Conservation (phyloP, 2,888 invertebrate species). For the Palloptera scutellata region DNA sequence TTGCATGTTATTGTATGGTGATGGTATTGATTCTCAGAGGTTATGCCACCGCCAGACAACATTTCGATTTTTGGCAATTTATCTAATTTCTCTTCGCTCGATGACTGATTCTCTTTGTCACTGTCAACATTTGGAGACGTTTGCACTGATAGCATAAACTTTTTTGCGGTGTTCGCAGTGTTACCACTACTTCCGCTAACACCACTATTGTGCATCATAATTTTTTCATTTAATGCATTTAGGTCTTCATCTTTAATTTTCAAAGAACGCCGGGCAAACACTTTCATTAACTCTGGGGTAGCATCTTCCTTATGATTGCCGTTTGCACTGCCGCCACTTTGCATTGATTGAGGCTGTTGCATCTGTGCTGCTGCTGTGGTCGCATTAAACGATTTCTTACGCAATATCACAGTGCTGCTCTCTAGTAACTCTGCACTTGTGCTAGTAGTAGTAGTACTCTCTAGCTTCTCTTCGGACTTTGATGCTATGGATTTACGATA, state of each 20-base stretch:
- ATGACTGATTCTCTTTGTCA: conserved; percentile 76
- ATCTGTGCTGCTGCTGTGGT: conserved; percentile 20
- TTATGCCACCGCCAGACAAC: conserved; percentile 31
- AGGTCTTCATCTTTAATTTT: conserved; percentile 80
- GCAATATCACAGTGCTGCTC: conserved; percentile 53
- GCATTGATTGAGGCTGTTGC: conserved; percentile 45
- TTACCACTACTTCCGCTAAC: conserved; percentile 22
- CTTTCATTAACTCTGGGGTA: conserved; percentile 82
- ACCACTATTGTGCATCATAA: conserved; percentile 47
- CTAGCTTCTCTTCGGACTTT: conserved; percentile 36
- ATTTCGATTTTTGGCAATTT: conserved; percentile 57
- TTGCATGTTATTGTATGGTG: neutral
- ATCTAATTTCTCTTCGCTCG: conserved; percentile 66
- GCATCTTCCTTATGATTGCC: conserved; percentile 65
- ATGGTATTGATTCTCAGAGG: neutral
- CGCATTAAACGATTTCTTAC: conserved; percentile 59
- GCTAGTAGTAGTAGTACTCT: conserved; percentile 18
- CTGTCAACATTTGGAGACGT: conserved; percentile 67
- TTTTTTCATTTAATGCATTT: conserved; percentile 63
- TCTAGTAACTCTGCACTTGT: conserved; percentile 32
- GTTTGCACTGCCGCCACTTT: conserved; percentile 19
- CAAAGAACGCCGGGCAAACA: conserved; percentile 80
- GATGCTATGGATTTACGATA: conserved; percentile 37
- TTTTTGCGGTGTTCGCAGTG: neutral
- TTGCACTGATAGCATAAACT: conserved; percentile 36